Conservation (phyloP, 2,888 invertebrate genomes). For the Xestia rhomboidea region DNA sequence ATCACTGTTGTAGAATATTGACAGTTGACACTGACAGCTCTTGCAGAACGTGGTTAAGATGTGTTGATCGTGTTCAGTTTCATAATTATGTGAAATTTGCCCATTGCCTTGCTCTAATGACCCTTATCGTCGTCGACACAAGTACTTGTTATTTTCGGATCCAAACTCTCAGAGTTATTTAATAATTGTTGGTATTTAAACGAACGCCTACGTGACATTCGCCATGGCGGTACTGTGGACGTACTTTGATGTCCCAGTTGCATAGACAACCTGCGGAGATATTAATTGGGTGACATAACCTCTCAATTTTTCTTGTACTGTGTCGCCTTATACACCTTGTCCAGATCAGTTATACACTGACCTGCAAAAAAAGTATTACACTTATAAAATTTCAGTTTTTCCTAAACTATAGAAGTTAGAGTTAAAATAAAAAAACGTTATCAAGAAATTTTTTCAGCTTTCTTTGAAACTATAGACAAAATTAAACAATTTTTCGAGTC, state of each 20-base stretch:
- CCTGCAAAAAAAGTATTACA: no score
- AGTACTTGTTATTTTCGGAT: background rate
- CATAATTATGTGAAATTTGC: background rate
- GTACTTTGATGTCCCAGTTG: slow-evolving; percentile 3
- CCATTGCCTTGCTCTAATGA: background rate
- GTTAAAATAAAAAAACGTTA: no score
- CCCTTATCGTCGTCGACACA: background rate
- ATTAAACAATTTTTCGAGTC: no score
- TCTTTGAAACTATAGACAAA: no score
- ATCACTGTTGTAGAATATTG: background rate
- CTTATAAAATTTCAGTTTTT: no score
- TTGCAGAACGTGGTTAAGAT: background rate
- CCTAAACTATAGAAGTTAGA: no score
- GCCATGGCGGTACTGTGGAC: background rate
- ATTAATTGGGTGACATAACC: slow-evolving; percentile 8
- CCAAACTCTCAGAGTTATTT: slow-evolving; percentile 12
- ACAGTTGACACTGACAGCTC: background rate
- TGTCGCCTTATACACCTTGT: background rate
- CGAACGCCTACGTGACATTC: slow-evolving; percentile 13
- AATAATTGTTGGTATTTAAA: slow-evolving; percentile 2
- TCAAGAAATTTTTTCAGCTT: no score
- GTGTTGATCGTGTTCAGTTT: background rate
- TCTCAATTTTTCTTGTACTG: background rate
- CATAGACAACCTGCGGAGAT: background rate
- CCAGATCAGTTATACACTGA: no score